Evolutionary conservation across 2,888 invertebrate genomes (phyloP), one percentile per base, ranked within the genome.

Genomic region (Agriotes lineatus): DNA sequence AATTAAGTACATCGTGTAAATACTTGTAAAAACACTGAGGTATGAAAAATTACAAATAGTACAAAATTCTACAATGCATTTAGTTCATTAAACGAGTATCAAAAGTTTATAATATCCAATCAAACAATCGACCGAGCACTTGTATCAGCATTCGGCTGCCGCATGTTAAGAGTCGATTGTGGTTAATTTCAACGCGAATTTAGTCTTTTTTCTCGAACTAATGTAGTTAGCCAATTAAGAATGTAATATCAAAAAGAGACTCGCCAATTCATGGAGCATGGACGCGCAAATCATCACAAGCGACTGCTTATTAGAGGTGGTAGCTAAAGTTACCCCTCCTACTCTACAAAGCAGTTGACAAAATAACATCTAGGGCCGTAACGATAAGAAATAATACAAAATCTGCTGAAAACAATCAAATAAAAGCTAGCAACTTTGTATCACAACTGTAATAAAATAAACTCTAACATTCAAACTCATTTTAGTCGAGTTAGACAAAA

Each of bases 31-130:
- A 81, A 81, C 79, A 80, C 74, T 79, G 81, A 81, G 80, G 81
- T 82, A 82, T 80, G 80, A 82, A 76, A 76, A 81, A 81, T 80
- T 80, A 79, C 75, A 77, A 79, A 79, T 77, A 80, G 78, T 79
- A 80, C 77, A 78, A 80, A 79, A 77, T 71, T 61, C 65, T 71
- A 67, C 64, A 59, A 66, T 61, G 57, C 22, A 48, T 42, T 64
- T 30, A 48, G 12, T 57, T 18, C 20, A 33, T 54, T 54, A 54
- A 54, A 33, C 35, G 42, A 25, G 44, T 30, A 64, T 64, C 64
- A 64, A 64, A 63, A 64, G 37, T 12, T 12, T 50, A 25, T 50
- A 30, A 50, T 50, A 25, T 25, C 20, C 48, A 22, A 42, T 42
- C 9, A 42, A 42, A 10, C 10, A 18, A n/a, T n/a, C n/a, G n/a